Percentiles rank a stretch among this genome's conserved stretches.
Conservation (phyloP, 2,113 vertebrate species). For the Leiothrix lutea region DNA sequence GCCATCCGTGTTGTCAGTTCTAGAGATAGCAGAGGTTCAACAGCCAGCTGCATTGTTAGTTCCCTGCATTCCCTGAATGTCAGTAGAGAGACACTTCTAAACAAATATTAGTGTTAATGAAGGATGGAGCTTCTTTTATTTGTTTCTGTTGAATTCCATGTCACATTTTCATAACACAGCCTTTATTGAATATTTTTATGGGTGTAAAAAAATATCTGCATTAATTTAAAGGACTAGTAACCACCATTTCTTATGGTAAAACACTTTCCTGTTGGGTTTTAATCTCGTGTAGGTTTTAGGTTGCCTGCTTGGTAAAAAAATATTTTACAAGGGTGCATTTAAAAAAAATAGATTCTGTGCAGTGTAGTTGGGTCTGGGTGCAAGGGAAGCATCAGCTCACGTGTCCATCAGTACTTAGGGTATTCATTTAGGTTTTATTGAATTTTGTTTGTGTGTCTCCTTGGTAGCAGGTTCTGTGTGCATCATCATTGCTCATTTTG, state of each 20-base stretch:
- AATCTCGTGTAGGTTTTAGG: neutral
- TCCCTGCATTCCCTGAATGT: slow-evolving; percentile 74
- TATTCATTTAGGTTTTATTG: neutral
- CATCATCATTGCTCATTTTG: neutral
- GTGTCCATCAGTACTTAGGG: rapidly evolving
- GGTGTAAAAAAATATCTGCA: neutral
- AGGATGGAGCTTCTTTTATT: slow-evolving; percentile 63
- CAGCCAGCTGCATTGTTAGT: slow-evolving; percentile 73
- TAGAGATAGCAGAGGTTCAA: slow-evolving; percentile 64
- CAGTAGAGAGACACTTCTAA: slow-evolving; percentile 62
- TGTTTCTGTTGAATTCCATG: slow-evolving; percentile 44
- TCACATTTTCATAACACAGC: slow-evolving; percentile 7
- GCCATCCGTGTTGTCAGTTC: slow-evolving; percentile 69
- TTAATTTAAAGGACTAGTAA: neutral
- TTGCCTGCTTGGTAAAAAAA: neutral
- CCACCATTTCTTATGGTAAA: neutral
- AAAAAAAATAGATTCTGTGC: neutral
- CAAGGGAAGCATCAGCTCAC: neutral
- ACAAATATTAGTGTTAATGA: slow-evolving; percentile 71
- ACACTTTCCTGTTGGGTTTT: neutral
- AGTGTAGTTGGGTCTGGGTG: neutral
- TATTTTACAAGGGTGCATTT: neutral
- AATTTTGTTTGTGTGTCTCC: neutral
- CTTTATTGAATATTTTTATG: slow-evolving; percentile 30
- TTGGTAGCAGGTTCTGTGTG: neutral